These are phyloP conservation scores for Leptodactylus fuscus DNA, from an alignment of 2,113 vertebrate genomes.

Conservation along the genomic window DNA sequence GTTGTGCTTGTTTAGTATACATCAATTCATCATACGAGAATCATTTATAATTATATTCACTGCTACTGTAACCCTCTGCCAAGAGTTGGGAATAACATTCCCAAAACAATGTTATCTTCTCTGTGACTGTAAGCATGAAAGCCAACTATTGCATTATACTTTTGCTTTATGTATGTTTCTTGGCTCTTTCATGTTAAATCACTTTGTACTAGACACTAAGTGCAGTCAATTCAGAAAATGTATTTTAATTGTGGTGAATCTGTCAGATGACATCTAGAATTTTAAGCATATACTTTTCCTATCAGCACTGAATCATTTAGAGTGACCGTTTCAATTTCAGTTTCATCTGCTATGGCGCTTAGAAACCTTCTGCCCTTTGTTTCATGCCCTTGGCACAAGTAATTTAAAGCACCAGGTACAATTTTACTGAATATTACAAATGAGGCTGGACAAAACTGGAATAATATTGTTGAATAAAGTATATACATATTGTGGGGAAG, in stretches of 20 bases:
- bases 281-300: conserved; percentile 61
- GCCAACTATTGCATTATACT: conserved; percentile 60
- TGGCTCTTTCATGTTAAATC: conserved; percentile 61
- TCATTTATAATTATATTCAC: conserved; percentile 63
- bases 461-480: background rate
- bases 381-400: background rate
- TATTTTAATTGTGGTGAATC: conserved; percentile 67
- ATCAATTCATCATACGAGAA: conserved; percentile 39
- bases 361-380: background rate
- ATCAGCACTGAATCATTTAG: conserved; percentile 61
- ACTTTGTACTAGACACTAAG: conserved; percentile 56
- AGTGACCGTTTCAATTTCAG: conserved; percentile 56
- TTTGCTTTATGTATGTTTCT: conserved; percentile 64
- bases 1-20: background rate
- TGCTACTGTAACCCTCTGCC: conserved; percentile 49
- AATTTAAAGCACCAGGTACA: background rate
- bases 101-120: conserved; percentile 59
- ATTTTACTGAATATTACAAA: background rate
- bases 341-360: conserved; percentile 1
- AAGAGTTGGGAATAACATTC: conserved; percentile 53
- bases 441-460: background rate
- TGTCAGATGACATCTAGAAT: conserved; percentile 64
- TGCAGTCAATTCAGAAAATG: conserved; percentile 61
- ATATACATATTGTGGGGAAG: no score
- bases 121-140: conserved; percentile 61